A percentile compares a stretch with the other conserved stretches of the same genome.
Evolutionary conservation across 2,888 invertebrate genomes (phyloP).

Genomic region (Hoplodrina blanda): DNA sequence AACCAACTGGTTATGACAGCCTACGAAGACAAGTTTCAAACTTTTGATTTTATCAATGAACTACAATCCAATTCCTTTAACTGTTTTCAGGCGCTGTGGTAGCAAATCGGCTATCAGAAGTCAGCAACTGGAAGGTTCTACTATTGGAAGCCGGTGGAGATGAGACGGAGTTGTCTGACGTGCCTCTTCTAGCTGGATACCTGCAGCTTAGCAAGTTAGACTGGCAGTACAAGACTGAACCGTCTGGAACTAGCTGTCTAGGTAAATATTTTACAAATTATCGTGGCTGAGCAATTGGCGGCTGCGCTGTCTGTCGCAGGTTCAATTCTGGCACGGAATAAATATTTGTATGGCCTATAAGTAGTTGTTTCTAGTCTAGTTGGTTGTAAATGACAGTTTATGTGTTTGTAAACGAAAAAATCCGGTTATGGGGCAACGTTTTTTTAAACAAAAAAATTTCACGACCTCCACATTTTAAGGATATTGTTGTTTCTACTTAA

Average conservation of each 20-base stretch:
- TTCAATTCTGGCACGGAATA: no score
- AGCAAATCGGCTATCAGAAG: slow-evolving; percentile 95
- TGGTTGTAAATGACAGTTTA: no score
- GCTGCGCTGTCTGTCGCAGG: no score
- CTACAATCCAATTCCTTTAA: not conserved
- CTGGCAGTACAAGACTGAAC: slow-evolving; percentile 98
- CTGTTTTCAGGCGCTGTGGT: slow-evolving; percentile 93
- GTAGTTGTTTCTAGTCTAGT: no score
- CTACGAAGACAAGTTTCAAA: no score
- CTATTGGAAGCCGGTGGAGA: slow-evolving; percentile 97
- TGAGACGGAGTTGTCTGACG: slow-evolving; percentile 97
- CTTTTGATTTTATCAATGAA: not conserved
- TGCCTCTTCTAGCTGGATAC: slow-evolving; percentile 96
- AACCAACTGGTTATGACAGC: no score
- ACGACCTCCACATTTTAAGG: no score
- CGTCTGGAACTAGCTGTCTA: slow-evolving; percentile 95
- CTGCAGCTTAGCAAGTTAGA: slow-evolving; percentile 96
- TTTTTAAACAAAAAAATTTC: no score
- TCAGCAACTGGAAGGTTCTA: slow-evolving; percentile 95
- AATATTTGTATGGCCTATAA: no score
- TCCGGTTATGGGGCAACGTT: no score
- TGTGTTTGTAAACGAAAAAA: no score
- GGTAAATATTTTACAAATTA: slow-evolving; percentile 86
- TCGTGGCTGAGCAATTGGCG: not conserved
- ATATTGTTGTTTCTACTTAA: no score